A percentile compares a stretch with the other conserved stretches of the same genome.
These are phyloP conservation scores for Rhabdornis inornatus DNA, from an alignment of 2,113 vertebrate genomes.

Conservation along the genomic window DNA sequence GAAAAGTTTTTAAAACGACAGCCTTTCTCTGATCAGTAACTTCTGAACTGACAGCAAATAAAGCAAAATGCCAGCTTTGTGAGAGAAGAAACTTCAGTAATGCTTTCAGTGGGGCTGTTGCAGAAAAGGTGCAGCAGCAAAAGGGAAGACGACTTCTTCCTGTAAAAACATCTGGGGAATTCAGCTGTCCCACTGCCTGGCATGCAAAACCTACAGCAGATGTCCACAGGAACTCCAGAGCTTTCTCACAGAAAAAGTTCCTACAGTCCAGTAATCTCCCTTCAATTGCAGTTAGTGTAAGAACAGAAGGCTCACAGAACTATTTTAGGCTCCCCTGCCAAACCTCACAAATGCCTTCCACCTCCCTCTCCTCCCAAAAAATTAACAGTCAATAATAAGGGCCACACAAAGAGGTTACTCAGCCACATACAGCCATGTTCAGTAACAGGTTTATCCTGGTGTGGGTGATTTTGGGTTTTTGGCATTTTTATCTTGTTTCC, in stretches of 20 bases:
- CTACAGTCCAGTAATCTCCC: background rate
- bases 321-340: background rate
- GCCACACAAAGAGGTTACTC: background rate
- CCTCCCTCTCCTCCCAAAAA: background rate
- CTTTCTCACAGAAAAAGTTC: background rate
- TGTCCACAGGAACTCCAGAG: background rate
- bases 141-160: background rate
- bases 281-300: rapidly evolving
- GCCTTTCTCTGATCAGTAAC: background rate
- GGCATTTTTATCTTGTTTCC: background rate
- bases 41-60: background rate
- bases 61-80: background rate
- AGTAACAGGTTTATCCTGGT: background rate
- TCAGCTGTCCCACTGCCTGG: too few relatives aligned
- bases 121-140: background rate
- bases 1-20: background rate
- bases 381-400: background rate
- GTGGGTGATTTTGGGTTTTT: background rate
- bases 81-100: background rate
- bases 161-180: background rate
- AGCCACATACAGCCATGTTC: background rate
- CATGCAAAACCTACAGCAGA: background rate
- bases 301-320: background rate
- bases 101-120: background rate
- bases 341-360: background rate